Conservation (phyloP, 1,140 invertebrate genomes). For the Sogatella furcifera region DNA sequence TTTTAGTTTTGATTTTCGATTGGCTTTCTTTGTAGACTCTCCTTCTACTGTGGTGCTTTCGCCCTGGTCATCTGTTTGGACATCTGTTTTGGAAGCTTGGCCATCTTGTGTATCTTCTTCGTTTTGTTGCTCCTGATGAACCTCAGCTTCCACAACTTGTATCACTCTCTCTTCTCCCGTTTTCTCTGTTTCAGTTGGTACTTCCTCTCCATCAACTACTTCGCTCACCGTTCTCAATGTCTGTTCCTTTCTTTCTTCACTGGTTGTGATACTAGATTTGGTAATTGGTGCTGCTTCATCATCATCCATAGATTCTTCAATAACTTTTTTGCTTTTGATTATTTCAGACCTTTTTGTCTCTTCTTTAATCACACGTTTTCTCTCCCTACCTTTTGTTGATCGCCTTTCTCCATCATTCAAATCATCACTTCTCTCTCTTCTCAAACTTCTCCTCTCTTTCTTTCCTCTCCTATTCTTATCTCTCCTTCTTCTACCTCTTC, state of each 20-base stretch:
- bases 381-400: conserved; percentile 24
- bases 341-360: conserved; percentile 11
- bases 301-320: conserved; percentile 8
- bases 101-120: neutral
- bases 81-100: neutral
- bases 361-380: conserved; percentile 19
- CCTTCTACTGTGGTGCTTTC: neutral
- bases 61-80: neutral
- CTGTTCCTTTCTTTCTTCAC: conserved; percentile 12
- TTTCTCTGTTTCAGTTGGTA: neutral
- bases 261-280: conserved; percentile 9
- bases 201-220: neutral
- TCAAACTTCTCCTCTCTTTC: conserved; percentile 22
- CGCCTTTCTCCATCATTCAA: conserved; percentile 7
- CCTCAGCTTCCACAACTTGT: conserved; percentile 11
- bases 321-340: conserved; percentile 13
- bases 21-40: conserved; percentile 5
- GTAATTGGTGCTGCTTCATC: conserved; percentile 5
- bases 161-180: conserved; percentile 24
- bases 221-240: conserved; percentile 7
- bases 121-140: conserved; percentile 8
- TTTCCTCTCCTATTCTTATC: conserved; percentile 16
- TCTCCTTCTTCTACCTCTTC: conserved; percentile 6
- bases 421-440: neutral
- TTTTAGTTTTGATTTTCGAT: neutral